Base-by-base conservation (phyloP, 35 echinoderm and acorn worm genomes). In the Apostichopus californicus region DNA sequence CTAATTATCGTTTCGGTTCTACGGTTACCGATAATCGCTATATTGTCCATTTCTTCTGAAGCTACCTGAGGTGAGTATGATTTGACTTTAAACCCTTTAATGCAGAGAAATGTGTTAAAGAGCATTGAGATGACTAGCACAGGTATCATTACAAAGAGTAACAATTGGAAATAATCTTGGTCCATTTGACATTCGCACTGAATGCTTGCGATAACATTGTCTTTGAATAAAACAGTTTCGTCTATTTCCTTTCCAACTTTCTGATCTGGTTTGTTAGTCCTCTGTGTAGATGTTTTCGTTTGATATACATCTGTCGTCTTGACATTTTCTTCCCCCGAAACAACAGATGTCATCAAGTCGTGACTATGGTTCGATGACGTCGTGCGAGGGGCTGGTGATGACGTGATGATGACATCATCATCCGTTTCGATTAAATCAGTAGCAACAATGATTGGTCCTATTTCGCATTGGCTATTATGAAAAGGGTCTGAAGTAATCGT, bases 91-190 rank as follows among this genome's bases (percentile, higher is more conserved):
- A 34, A 18, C 6, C 86, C 86, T 72, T 73, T 68, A 34, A 89
- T 21, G 54, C 86, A 89, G 28, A 89, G 86, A 21, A 72, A 89
- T 15, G 25, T 54, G 64, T 89, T 89, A 18, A 89, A 89, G 86
- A 89, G 60, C 14, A 89, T 55, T 1, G 86, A 89, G 3, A 89
- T 55, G 12, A 89, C 57, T 46, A 89, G 18, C 14, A 89, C 60
- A 9, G 86, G 86, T 52, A 89, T 13, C 20, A 89, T n/a, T 64
- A 89, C 26, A 57, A 89, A 89, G 64, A 89, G 54, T 1, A 64
- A 75, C 13, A 89, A 64, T 17, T 89, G 86, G 23, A 87, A 87
- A 87, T 87, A 66, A 64, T 87, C 86, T 59, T 61, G 55, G 2
- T 63, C 25, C 17, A 87, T 66, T 87, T 87, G 26, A 54, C 86